These are phyloP conservation scores for Nephrotoma guestfalica DNA, from an alignment of 2,888 invertebrate genomes.

Conservation along the genomic window DNA sequence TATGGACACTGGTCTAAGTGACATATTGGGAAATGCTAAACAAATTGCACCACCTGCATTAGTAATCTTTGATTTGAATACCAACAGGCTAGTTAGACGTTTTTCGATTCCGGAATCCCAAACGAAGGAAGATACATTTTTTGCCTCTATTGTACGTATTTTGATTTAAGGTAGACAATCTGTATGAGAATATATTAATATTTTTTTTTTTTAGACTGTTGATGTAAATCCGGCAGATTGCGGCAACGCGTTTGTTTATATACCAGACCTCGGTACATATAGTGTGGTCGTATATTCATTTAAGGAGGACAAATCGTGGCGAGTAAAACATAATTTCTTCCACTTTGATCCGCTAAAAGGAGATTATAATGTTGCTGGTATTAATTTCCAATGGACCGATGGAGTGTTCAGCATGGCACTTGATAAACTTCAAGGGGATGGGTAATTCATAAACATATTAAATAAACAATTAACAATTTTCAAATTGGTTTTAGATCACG, in stretches of 20 bases:
- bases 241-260: slow-evolving; percentile 59
- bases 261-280: slow-evolving; percentile 62
- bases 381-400: slow-evolving; percentile 77
- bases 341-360: slow-evolving; percentile 68
- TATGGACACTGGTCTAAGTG: slow-evolving; percentile 62
- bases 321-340: slow-evolving; percentile 68
- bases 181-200: not conserved
- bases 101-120: slow-evolving; percentile 52
- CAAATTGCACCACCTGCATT: slow-evolving; percentile 48
- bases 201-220: slow-evolving; percentile 37
- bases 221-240: slow-evolving; percentile 56
- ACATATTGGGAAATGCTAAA: slow-evolving; percentile 52
- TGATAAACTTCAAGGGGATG: slow-evolving; percentile 41
- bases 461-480: not conserved
- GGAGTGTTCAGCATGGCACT: slow-evolving; percentile 64
- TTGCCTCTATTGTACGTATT: slow-evolving; percentile 59
- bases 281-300: slow-evolving; percentile 65
- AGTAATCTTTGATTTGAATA: slow-evolving; percentile 59
- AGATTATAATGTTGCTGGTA: slow-evolving; percentile 59
- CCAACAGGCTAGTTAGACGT: slow-evolving; percentile 51
- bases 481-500: slow-evolving; percentile 36
- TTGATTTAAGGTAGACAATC: not conserved
- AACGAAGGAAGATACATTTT: slow-evolving; percentile 59
- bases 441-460: slow-evolving; percentile 23
- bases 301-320: slow-evolving; percentile 59